Evolutionary conservation across 2,888 invertebrate species (phyloP).

Genomic region (Cryptus armator): DNA sequence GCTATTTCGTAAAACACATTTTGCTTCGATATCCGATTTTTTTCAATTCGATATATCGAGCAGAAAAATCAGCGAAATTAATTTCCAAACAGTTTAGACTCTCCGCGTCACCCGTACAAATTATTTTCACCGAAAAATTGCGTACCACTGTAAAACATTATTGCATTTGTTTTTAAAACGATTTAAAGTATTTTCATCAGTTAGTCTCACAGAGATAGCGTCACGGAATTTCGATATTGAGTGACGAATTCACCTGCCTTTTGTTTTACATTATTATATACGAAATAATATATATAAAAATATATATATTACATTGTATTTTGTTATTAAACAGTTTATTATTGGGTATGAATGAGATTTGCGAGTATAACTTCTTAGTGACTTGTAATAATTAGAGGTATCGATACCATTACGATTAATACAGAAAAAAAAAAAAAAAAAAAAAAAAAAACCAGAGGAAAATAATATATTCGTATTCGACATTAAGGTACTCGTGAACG

Average conservation of each 20-base stretch:
- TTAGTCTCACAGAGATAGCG: slow-evolving; percentile 32
- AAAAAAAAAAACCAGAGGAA: slow-evolving; percentile 60
- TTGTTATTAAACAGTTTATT: slow-evolving; percentile 66
- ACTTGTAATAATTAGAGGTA: slow-evolving; percentile 60
- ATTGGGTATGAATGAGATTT: slow-evolving; percentile 57
- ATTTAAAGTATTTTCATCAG: slow-evolving; percentile 60
- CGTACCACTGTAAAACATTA: slow-evolving; percentile 4
- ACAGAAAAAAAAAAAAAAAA: slow-evolving; percentile 28
- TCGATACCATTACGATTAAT: slow-evolving; percentile 41
- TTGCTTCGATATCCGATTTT: too few species aligned
- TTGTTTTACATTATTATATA: slow-evolving; percentile 45
- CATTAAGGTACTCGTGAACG: slow-evolving; percentile 56
- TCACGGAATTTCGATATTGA: slow-evolving; percentile 39
- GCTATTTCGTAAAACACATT: too few species aligned
- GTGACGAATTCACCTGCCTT: slow-evolving; percentile 54
- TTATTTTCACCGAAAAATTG: background rate
- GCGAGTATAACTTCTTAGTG: slow-evolving; percentile 53
- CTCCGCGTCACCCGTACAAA: background rate
- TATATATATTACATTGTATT: slow-evolving; percentile 70
- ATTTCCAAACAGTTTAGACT: background rate
- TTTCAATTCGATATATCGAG: background rate
- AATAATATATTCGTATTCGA: slow-evolving; percentile 71
- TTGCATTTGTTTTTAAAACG: slow-evolving; percentile 54
- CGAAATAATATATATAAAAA: slow-evolving; percentile 60
- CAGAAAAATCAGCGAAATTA: background rate